Base-by-base conservation (phyloP, 2,797 vertebrate genomes). In the Chrosomus eos region DNA sequence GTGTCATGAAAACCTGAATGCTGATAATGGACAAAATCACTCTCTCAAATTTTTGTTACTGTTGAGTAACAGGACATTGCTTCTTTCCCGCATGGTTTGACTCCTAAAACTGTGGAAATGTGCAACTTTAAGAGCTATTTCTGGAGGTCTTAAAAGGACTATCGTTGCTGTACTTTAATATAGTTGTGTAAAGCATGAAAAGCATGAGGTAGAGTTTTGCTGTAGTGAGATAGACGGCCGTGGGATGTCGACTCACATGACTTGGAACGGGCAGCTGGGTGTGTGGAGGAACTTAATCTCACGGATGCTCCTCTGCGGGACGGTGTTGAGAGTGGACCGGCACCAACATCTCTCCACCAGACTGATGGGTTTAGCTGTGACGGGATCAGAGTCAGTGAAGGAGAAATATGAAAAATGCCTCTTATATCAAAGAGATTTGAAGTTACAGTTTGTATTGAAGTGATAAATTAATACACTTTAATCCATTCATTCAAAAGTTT, bases 271-370 rank as follows among this genome's bases (percentile, higher is more conserved):
- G 91, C 95, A 96, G 94, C 95, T 96, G 71, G 95, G 95, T 0
- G 95, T 96, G 91, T 96, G 95, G 87, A 96, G 95, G 90, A 96
- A 96, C 93, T 95, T 96, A 86, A 96, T 95, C 92, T 96, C 95
- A 33, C 93, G 94, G 92, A 96, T 95, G 94, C 92, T 92, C 51
- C 95, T 92, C 91, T 96, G 95, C 1, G 95, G 95, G 71, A 96
- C 95, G 3, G 94, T 95, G 93, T 94, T 94, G 86, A 94, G 92
- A 3, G 95, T 95, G 43, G 94, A 92, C 7, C 95, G 94, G 86
- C 95, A 96, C 95, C 95, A 95, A 87, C 95, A 96, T 28, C 95
- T 92, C 92, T 96, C 95, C 18, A 95, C 93, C 93, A 96, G 92
- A 36, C 95, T 96, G 91, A 96, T 95, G 90, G 95, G 95, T 82